Percentiles rank a stretch among this genome's conserved stretches.
phyloP scores from a whole-genome alignment of 2,113 vertebrate genomes.

The Macheiramphus alcinus region DNA sequence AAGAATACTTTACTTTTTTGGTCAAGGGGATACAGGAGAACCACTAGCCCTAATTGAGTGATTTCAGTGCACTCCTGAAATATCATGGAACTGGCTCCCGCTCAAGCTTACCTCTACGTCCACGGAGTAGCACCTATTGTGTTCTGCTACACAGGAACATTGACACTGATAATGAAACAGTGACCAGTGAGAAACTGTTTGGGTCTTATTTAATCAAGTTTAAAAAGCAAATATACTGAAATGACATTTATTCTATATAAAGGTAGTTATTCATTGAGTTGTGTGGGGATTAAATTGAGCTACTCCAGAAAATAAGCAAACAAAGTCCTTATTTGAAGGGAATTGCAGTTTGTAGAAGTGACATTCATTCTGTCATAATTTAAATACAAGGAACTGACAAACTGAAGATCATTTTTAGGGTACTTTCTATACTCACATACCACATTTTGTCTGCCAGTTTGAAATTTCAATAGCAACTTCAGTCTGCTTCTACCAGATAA shows the following conservation, averaged over 20 bases:
- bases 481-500: background rate
- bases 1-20: background rate
- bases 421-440: background rate
- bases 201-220: background rate
- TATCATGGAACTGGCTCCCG: background rate
- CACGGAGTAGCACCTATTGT: background rate
- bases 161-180: background rate
- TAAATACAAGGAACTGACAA: background rate
- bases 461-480: background rate
- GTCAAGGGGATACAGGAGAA: background rate
- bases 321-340: background rate
- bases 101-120: background rate
- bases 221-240: background rate
- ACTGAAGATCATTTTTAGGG: background rate
- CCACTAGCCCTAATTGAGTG: background rate
- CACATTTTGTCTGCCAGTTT: background rate
- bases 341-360: background rate
- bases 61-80: background rate
- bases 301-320: background rate
- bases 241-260: background rate
- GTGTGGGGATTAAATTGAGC: background rate
- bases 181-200: background rate
- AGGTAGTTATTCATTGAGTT: background rate
- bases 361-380: background rate
- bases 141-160: background rate